phyloP scores from a whole-genome alignment of 2,113 vertebrate genomes.

The Aplodontia rufa region DNA sequence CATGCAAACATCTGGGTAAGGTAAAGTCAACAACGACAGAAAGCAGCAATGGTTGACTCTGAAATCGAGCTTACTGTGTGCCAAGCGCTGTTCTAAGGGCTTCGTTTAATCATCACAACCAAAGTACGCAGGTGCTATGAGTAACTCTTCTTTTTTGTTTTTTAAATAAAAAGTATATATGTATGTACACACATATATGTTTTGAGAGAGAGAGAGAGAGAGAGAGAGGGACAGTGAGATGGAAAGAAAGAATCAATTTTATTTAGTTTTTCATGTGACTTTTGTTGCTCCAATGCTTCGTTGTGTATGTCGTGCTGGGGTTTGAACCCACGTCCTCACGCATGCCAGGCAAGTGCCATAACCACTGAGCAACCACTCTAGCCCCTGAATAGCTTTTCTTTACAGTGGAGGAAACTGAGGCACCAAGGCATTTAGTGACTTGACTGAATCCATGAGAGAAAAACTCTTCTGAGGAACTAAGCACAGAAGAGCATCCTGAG shows the following conservation, averaged over 20 bases:
- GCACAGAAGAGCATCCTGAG: neutral
- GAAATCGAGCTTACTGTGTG: neutral
- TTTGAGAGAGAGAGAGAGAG: too few relatives aligned
- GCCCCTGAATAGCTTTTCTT: neutral
- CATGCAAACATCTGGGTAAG: neutral
- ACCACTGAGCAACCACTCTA: too few relatives aligned
- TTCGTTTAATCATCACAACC: neutral
- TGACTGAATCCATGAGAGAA: neutral
- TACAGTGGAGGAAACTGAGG: neutral
- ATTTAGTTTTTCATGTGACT: too few relatives aligned
- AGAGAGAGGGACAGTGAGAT: too few relatives aligned
- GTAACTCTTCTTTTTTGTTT: neutral
- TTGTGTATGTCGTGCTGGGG: too few relatives aligned
- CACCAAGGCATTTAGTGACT: neutral
- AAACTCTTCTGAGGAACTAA: neutral
- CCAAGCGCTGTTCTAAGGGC: neutral
- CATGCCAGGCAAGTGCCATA: too few relatives aligned
- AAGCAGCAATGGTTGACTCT: neutral
- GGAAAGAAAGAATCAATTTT: too few relatives aligned
- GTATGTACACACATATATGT: too few relatives aligned
- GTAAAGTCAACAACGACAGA: neutral
- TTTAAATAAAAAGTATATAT: too few relatives aligned
- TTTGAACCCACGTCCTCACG: too few relatives aligned
- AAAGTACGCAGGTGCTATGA: neutral
- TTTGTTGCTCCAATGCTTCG: too few relatives aligned